Base-by-base conservation (phyloP, 2,113 vertebrate species). In the Dascyllus trimaculatus region DNA sequence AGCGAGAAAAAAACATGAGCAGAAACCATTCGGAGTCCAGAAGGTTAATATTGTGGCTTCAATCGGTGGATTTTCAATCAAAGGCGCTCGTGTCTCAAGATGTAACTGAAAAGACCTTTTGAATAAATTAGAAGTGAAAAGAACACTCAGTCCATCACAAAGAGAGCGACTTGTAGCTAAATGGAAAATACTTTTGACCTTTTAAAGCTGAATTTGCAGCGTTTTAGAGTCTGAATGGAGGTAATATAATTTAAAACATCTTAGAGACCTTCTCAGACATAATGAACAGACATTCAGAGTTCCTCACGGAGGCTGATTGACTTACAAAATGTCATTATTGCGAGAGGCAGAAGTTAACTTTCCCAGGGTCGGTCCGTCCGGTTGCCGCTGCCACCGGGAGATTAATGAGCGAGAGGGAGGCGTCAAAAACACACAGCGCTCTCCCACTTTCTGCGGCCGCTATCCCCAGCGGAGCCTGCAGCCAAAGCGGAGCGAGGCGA, bases 401-500 rank as follows among this genome's bases (percentile, higher is more conserved):
- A 81, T 78, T 84, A 81, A 87, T 71, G 54, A 67, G 24, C 14
- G 11, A 35, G 68, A 15, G 52, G 53, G 71, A 26, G 48, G 48
- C 53, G 57, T 40, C 14, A 43, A 14, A 24, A 53, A 32, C 25
- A 57, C n/a, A 25, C 45, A 63, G 58, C 40, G 4, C 75, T 51
- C 40, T 83, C n/a, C 63, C 25, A 38, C 53, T 35, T 63, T 25
- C 74, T 61, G 26, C 29, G 35, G 65, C 65, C n/a, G 51, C 40
- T 21, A 11, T 78, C 48, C 71, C 62, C 21, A 45, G 29, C 15
- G 58, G 58, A 82, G 57, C 58, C 53, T n/a, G 70, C 8, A 21
- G 45, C 75, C 60, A 71, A 49, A 82, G 70, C 43, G 29, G 63
- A 67, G 64, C 38, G 67, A 85, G 78, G 35, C 79, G 74, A 85